Conservation (phyloP, 1,140 invertebrate genomes). For the Zaprionus ornatus region DNA sequence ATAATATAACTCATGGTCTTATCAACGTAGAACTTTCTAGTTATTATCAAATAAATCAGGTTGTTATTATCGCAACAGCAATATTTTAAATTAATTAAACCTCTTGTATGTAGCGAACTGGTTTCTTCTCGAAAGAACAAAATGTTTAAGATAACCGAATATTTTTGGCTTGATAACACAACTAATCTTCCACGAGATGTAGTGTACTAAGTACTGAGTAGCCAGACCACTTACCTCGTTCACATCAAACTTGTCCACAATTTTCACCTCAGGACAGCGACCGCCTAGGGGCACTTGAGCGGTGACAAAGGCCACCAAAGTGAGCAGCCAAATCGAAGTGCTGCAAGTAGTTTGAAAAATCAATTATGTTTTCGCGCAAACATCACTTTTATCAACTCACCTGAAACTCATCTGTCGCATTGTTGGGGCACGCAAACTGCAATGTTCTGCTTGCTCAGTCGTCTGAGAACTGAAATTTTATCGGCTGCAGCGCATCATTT, state of each 20-base stretch:
- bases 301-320: conserved; percentile 37
- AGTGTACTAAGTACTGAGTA: neutral
- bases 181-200: neutral
- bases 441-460: conserved; percentile 6
- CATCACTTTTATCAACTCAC: conserved; percentile 17
- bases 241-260: conserved; percentile 86
- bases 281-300: conserved; percentile 88
- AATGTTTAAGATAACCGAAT: neutral
- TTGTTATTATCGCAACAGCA: neutral
- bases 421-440: neutral
- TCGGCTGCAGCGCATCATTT: conserved; percentile 57
- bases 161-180: neutral
- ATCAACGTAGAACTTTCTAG: neutral
- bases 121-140: neutral
- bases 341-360: conserved; percentile 21
- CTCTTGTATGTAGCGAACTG: neutral
- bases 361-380: neutral
- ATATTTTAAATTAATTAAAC: neutral
- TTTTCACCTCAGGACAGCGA: conserved; percentile 87
- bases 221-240: conserved; percentile 84
- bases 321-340: conserved; percentile 36
- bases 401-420: conserved; percentile 23
- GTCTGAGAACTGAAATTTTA: conserved; percentile 48
- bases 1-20: neutral
- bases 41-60: neutral